Evolutionary conservation across 2,888 invertebrate genomes (phyloP).

Genomic region (Hermaeophaga mercurialis): DNA sequence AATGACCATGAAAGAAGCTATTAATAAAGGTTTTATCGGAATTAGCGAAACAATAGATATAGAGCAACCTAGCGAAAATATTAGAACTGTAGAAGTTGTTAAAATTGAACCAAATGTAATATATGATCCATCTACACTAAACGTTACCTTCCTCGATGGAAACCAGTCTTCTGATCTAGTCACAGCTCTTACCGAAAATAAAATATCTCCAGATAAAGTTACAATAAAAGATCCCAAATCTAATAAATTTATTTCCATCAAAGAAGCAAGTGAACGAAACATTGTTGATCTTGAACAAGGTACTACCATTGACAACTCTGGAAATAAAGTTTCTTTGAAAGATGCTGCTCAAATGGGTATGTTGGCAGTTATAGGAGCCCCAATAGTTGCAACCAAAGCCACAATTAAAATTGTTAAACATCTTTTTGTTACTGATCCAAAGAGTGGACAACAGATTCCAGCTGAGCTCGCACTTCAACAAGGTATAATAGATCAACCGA

Average conservation of each 20-base stretch:
- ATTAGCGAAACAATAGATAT: slow-evolving; percentile 62
- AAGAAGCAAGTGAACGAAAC: slow-evolving; percentile 77
- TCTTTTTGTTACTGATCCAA: slow-evolving; percentile 74
- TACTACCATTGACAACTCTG: slow-evolving; percentile 69
- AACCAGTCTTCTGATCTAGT: slow-evolving; percentile 74
- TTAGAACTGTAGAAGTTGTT: slow-evolving; percentile 66
- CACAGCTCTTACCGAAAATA: slow-evolving; percentile 76
- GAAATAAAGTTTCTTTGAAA: slow-evolving; percentile 69
- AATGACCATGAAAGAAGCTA: slow-evolving; percentile 77
- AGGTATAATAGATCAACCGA: slow-evolving; percentile 69
- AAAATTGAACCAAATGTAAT: slow-evolving; percentile 75
- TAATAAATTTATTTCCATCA: slow-evolving; percentile 68
- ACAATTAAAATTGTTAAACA: slow-evolving; percentile 67
- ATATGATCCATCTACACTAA: slow-evolving; percentile 76
- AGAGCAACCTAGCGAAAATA: slow-evolving; percentile 63
- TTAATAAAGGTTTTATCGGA: slow-evolving; percentile 67
- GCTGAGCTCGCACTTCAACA: slow-evolving; percentile 80
- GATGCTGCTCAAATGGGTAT: slow-evolving; percentile 81
- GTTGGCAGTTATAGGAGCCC: slow-evolving; percentile 76
- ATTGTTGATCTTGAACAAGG: slow-evolving; percentile 75
- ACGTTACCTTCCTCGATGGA: slow-evolving; percentile 71
- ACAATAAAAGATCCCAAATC: slow-evolving; percentile 73
- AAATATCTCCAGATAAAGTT: slow-evolving; percentile 70
- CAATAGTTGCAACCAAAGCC: slow-evolving; percentile 73
- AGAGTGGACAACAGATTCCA: slow-evolving; percentile 78